Percentiles rank a stretch among this genome's conserved stretches.
Conservation (phyloP, 1,140 invertebrate species). For the Heterodera schachtii region DNA sequence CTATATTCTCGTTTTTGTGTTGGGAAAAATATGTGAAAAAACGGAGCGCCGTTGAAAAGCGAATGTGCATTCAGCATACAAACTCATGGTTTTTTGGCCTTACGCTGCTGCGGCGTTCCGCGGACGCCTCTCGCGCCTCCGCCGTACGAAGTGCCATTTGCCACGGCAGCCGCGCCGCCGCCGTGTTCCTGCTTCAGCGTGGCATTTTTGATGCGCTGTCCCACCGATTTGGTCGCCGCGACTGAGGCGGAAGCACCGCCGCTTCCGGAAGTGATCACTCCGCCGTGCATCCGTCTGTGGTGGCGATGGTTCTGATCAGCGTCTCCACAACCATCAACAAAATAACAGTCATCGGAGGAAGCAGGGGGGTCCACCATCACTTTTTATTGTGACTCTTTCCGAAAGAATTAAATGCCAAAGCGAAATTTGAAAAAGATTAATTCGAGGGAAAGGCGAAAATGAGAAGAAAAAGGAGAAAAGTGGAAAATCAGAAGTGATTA, state of each 20-base stretch:
- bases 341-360: slow-evolving; percentile 2
- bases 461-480: not conserved
- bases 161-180: not conserved
- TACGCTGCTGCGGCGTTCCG: not conserved
- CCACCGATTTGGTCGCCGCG: slow-evolving; percentile 32
- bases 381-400: not conserved
- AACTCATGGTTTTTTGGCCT: not conserved
- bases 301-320: slow-evolving; percentile 3
- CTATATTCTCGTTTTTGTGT: too few relatives aligned
- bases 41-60: too few relatives aligned
- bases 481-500: not conserved
- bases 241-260: slow-evolving; percentile 3
- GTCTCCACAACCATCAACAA: slow-evolving; percentile 6
- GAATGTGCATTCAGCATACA: too few relatives aligned
- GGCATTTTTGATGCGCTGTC: slow-evolving; percentile 44
- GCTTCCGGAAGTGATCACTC: slow-evolving; percentile 17
- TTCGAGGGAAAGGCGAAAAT: not conserved
- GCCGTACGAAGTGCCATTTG: slow-evolving; percentile 17
- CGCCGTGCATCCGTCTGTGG: slow-evolving; percentile 45
- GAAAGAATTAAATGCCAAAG: not conserved
- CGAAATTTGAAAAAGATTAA: not conserved
- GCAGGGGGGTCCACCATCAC: not conserved
- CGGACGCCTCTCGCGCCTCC: slow-evolving; percentile 13
- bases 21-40: too few relatives aligned
- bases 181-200: slow-evolving; percentile 28